phyloP scores from a whole-genome alignment of 2,113 vertebrate genomes.

The Agelaius phoeniceus region DNA sequence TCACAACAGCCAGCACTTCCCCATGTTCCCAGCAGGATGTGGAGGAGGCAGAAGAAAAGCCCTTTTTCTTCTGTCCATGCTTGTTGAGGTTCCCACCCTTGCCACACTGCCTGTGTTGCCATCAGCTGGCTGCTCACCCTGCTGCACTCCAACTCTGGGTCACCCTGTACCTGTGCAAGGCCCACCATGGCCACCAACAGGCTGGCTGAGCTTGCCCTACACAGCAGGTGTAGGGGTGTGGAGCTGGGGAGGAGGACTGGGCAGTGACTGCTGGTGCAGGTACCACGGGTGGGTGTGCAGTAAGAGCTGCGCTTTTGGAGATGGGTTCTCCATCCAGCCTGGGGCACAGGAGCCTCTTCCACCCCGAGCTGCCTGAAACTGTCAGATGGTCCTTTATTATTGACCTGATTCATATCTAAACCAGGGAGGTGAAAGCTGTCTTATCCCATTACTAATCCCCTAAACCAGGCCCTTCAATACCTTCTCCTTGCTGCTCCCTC shows the following conservation, averaged over 20 bases:
- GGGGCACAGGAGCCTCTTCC: not conserved
- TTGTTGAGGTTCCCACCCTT: not conserved
- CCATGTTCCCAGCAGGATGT: not conserved
- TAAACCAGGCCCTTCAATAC: conserved; percentile 18
- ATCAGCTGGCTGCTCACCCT: not conserved
- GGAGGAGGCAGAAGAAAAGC: not conserved
- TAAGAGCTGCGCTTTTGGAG: not conserved
- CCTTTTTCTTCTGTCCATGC: not conserved
- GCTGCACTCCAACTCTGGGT: not conserved
- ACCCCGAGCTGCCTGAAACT: not conserved
- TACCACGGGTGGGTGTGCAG: accelerated
- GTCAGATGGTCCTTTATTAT: conserved; percentile 50
- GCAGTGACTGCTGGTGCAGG: not conserved
- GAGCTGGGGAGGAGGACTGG: accelerated
- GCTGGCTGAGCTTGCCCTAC: not conserved
- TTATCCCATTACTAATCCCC: conserved; percentile 60
- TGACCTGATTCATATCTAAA: conserved; percentile 65
- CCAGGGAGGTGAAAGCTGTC: conserved; percentile 59
- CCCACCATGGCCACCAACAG: not conserved
- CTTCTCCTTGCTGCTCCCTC: not conserved
- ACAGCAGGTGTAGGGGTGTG: accelerated
- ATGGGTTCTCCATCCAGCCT: not conserved
- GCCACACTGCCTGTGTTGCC: not conserved
- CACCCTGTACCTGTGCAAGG: not conserved
- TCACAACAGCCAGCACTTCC: not conserved